Conservation (phyloP, 2,797 vertebrate species). For the Rhadinocentrus ornatus region DNA sequence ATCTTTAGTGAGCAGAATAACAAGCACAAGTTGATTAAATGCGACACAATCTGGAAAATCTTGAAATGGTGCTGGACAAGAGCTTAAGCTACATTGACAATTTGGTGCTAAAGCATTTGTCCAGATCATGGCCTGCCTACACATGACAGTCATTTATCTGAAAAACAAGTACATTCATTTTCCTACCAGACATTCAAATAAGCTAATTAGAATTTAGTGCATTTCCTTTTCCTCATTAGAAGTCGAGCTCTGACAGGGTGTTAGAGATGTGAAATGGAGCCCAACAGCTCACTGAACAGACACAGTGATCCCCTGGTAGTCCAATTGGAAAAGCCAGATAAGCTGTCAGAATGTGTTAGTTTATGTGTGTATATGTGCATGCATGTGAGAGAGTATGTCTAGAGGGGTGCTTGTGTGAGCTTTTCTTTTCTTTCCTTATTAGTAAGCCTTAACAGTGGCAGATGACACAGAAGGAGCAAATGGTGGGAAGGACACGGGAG, state of each 20-base stretch:
- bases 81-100: neutral
- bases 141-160: neutral
- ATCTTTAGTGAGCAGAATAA: constrained; percentile 3
- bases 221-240: constrained; percentile 12
- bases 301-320: constrained; percentile 24
- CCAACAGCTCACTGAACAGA: constrained; percentile 42
- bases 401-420: constrained; percentile 10
- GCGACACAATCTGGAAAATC: constrained; percentile 6
- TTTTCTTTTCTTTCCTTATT: constrained; percentile 41
- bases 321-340: constrained; percentile 45
- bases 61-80: neutral
- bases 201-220: constrained; percentile 2
- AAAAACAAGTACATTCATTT: constrained; percentile 1
- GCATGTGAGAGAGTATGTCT: constrained; percentile 17
- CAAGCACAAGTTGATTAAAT: constrained; percentile 3
- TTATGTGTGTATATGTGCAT: constrained; percentile 12
- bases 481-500: constrained; percentile 21
- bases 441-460: constrained; percentile 61
- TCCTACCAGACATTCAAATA: neutral
- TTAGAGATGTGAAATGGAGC: constrained; percentile 34
- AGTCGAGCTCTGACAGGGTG: constrained; percentile 13
- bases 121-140: neutral
- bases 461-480: constrained; percentile 46
- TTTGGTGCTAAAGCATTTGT: constrained; percentile 3
- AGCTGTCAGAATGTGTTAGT: constrained; percentile 40